Evolutionary conservation across 2,113 vertebrate species (phyloP).

Genomic region (Isichthys henryi): DNA sequence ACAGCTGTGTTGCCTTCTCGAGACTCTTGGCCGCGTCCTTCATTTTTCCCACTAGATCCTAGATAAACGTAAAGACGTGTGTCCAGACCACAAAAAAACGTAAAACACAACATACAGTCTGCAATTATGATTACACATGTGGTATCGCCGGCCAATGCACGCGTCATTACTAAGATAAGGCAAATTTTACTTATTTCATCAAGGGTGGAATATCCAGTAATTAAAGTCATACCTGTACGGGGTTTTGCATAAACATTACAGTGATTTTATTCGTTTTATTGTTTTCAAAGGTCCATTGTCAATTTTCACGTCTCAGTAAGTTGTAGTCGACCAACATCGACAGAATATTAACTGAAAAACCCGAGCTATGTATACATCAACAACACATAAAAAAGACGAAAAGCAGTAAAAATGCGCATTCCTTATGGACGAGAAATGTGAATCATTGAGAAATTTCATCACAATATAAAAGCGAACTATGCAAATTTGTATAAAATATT

Average conservation of each 20-base stretch:
- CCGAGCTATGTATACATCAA: background rate
- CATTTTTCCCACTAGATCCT: constrained; percentile 97
- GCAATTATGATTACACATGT: background rate
- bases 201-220: background rate
- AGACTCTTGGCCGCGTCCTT: constrained; percentile 90
- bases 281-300: background rate
- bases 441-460: background rate
- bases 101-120: background rate
- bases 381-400: background rate
- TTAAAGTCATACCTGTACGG: background rate
- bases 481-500: background rate
- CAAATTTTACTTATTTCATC: background rate
- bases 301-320: background rate
- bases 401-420: background rate
- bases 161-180: background rate
- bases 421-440: background rate
- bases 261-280: background rate
- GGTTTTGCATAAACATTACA: background rate
- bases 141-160: background rate
- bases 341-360: background rate
- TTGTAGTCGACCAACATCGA: background rate
- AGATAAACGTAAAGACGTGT: constrained; percentile 25
- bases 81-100: background rate
- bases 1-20: constrained; percentile 80
- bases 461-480: background rate